These are phyloP conservation scores for Epinephelus moara DNA, from an alignment of 2,113 vertebrate species.

Conservation along the genomic window DNA sequence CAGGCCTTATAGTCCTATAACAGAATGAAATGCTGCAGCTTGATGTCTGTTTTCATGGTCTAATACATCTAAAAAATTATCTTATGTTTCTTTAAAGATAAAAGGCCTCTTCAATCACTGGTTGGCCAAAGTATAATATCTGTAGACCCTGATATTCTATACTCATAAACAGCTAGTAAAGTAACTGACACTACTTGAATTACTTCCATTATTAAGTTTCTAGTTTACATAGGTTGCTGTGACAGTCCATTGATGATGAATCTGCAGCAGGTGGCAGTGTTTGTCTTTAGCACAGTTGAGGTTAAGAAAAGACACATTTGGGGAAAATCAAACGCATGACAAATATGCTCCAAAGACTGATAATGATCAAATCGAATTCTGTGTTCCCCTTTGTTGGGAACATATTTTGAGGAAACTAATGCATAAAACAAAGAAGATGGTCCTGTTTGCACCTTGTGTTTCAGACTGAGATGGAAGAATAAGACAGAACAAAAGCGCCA, in stretches of 20 bases:
- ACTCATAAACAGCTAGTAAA: background rate
- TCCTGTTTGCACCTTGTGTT: background rate
- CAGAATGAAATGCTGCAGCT: background rate
- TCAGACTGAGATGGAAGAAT: conserved; percentile 8
- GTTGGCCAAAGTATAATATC: background rate
- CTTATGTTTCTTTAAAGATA: background rate
- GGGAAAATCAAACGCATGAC: background rate
- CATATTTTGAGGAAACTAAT: background rate
- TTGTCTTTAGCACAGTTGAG: background rate
- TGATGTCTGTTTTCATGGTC: background rate
- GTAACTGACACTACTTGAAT: background rate
- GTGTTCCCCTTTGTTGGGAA: background rate
- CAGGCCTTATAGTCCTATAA: too few species aligned
- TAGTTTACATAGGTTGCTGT: background rate
- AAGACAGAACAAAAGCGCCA: conserved; percentile 52
- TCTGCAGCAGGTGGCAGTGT: conserved; percentile 61
- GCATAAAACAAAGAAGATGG: background rate
- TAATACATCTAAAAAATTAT: background rate
- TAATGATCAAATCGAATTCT: background rate
- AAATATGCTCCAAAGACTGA: conserved; percentile 6
- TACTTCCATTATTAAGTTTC: background rate
- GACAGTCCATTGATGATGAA: background rate
- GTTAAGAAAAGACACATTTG: background rate
- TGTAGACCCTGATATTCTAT: background rate
- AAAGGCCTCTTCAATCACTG: background rate